These are phyloP conservation scores for Dendrolimus punctatus DNA, from an alignment of 1,140 invertebrate genomes.

Conservation along the genomic window DNA sequence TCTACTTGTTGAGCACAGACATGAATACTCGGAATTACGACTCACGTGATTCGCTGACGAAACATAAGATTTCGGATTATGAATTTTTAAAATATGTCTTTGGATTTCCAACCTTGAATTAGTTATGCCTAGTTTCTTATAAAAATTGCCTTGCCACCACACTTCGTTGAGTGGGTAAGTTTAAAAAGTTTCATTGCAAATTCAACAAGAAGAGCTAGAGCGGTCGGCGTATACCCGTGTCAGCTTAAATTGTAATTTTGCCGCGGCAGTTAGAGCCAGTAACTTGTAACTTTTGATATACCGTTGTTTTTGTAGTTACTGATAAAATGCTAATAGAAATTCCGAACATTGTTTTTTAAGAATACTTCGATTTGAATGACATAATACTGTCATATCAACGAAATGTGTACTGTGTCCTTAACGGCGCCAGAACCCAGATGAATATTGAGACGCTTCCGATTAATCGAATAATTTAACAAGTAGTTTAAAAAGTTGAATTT, in stretches of 20 bases:
- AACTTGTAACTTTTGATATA: conserved; percentile 67
- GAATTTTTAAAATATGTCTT: too few species aligned
- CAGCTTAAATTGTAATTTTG: conserved; percentile 50
- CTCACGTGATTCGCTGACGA: conserved; percentile 32
- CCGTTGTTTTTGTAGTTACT: conserved; percentile 60
- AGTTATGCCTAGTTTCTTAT: too few species aligned
- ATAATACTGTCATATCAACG: too few species aligned
- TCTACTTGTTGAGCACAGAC: conserved; percentile 45
- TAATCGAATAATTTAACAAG: too few species aligned
- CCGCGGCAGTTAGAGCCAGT: conserved; percentile 39
- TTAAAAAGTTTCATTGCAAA: conserved; percentile 30
- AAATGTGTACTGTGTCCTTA: too few species aligned
- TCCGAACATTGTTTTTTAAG: conserved; percentile 5
- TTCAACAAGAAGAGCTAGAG: conserved; percentile 30
- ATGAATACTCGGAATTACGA: conserved; percentile 37
- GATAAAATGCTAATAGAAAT: conserved; percentile 46
- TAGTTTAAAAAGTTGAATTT: too few species aligned
- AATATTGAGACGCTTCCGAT: too few species aligned
- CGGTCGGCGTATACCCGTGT: conserved; percentile 30
- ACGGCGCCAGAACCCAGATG: too few species aligned
- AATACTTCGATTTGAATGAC: too few species aligned
- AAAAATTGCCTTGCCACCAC: conserved; percentile 4
- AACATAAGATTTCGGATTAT: too few species aligned
- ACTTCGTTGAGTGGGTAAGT: conserved; percentile 28
- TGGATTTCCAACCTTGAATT: too few species aligned